Base-by-base conservation (phyloP, 2,888 invertebrate genomes). In the Argyra leucocephala region DNA sequence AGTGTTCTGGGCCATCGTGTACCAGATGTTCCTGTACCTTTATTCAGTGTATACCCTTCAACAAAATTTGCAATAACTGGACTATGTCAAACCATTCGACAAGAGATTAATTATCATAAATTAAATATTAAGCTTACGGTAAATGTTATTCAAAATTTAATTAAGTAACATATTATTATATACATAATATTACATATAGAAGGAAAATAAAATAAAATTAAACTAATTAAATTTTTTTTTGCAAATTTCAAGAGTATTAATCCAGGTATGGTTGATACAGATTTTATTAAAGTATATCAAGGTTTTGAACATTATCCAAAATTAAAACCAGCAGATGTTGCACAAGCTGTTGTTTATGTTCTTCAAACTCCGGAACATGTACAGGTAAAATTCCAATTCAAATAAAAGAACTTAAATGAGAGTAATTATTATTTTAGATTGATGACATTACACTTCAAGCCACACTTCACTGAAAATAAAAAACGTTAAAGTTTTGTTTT, bases 241-340 rank as follows among this genome's bases (percentile, higher is more conserved):
- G 12, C 61, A n/a, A n/a, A n/a, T n/a, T n/a, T n/a, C n/a, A 62
- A 87, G 87, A 85, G 84, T 71, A 78, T 87, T 61, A 86, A 84
- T 60, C 87, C 87, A 1, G 88, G 87, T 22, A 74, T 85, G 69
- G 85, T 86, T 22, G 80, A 81, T 61, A 86, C 86, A 0, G 82
- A 82, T 66, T 78, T 83, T 63, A 71, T 83, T 61, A 77, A 79
- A 72, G 78, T 78, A 65, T 80, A 77, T 69, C 72, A 72, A 67
- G 71, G 73, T 70, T 76, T 80, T 62, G 75, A 76, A 12, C 73
- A 75, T 22, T 72, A 80, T 68, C 81, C 82, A 58, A 74, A 77
- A 64, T 80, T 86, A 6, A 76, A 82, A 62, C 74, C 86, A 0
- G 75, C 79, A 59, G 88, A 88, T 73, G 80, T 89, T 7, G 85